Evolutionary conservation across 2,888 invertebrate genomes (phyloP).

Genomic region (Syritta pipiens): DNA sequence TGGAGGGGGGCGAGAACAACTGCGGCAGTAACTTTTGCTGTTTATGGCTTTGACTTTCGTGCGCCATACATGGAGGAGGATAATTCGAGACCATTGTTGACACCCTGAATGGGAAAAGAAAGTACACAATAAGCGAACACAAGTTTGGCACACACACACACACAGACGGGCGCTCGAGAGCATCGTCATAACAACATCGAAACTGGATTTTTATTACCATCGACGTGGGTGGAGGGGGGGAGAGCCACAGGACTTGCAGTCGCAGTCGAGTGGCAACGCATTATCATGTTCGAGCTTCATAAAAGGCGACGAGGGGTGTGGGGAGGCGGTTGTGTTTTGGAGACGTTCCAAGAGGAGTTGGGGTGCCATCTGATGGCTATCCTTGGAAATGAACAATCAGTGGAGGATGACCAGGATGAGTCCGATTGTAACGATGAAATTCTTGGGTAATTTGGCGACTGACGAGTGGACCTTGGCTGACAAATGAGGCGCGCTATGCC

Average conservation of each 20-base stretch:
- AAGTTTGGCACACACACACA: constrained; percentile 45
- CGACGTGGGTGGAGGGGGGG: constrained; percentile 54
- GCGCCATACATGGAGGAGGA: constrained; percentile 42
- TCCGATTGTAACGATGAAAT: too few species aligned
- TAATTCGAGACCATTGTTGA: constrained; percentile 62
- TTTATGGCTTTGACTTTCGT: constrained; percentile 65
- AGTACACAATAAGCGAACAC: constrained; percentile 40
- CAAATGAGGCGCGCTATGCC: too few species aligned
- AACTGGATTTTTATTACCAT: constrained; percentile 69
- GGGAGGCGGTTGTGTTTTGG: too few species aligned
- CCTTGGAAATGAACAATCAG: too few species aligned
- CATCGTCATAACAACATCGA: constrained; percentile 56
- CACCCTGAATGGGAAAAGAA: constrained; percentile 55
- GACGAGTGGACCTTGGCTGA: too few species aligned
- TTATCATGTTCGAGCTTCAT: constrained; percentile 78
- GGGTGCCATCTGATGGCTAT: too few species aligned
- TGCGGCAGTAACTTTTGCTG: constrained; percentile 64
- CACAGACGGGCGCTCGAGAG: constrained; percentile 16
- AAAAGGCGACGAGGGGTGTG: too few species aligned
- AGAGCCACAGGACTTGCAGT: constrained; percentile 71
- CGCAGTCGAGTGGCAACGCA: constrained; percentile 78
- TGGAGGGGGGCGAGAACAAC: constrained; percentile 10
- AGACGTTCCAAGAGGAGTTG: background rate
- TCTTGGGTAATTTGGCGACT: too few species aligned
- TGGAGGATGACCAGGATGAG: too few species aligned